A percentile compares a stretch with the other conserved stretches of the same genome.
Conservation (phyloP, 2,113 vertebrate species). For the Taxidea taxus region DNA sequence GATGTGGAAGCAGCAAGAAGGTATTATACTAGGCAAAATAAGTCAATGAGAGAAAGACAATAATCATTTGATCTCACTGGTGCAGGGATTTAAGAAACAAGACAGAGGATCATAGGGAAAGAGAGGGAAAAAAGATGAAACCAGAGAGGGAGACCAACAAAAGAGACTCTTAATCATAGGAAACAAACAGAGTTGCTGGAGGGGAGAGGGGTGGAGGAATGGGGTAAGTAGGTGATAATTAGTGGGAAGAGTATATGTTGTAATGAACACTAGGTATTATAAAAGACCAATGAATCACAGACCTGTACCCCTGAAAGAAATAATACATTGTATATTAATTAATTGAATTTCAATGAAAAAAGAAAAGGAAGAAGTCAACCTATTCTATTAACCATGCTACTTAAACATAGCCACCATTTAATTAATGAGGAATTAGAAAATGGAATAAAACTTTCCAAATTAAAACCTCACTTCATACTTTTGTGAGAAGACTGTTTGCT, state of each 20-base stretch:
- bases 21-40: background rate
- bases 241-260: background rate
- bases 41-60: too few relatives aligned
- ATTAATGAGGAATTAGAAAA: background rate
- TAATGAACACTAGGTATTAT: background rate
- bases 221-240: background rate
- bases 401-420: background rate
- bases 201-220: background rate
- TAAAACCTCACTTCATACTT: background rate
- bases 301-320: background rate
- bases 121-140: background rate
- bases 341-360: background rate
- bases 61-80: background rate
- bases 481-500: background rate
- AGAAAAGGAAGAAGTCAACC: background rate
- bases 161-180: background rate
- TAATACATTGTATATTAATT: background rate
- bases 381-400: background rate
- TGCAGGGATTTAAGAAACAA: background rate
- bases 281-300: background rate
- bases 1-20: background rate
- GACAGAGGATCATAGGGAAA: background rate
- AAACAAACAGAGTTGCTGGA: background rate
- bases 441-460: background rate
- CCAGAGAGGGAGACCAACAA: background rate